phyloP scores from a whole-genome alignment of 2,113 vertebrate species.

The Ciconia maguari region DNA sequence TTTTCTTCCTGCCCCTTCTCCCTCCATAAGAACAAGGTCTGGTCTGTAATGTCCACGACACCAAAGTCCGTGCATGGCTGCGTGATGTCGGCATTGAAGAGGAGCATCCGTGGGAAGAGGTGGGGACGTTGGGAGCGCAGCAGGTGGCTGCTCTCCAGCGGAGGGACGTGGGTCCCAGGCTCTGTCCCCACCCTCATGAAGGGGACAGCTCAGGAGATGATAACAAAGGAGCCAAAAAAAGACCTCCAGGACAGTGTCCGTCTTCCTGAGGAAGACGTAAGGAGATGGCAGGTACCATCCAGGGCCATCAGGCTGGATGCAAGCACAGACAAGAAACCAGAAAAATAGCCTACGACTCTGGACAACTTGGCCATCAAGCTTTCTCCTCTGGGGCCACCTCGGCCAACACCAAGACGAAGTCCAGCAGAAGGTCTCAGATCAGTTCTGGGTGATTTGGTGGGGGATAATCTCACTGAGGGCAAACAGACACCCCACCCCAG shows the following conservation, averaged over 20 bases:
- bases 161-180: background rate
- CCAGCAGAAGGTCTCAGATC: background rate
- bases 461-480: background rate
- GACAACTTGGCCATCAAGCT: background rate
- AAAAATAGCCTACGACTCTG: background rate
- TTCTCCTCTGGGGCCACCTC: accelerated
- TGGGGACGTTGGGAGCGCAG: accelerated
- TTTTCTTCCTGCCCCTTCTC: background rate
- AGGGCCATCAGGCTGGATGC: background rate
- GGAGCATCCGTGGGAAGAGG: background rate
- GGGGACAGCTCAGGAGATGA: background rate
- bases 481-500: background rate
- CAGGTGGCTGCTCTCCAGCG: background rate
- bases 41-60: background rate
- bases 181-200: background rate
- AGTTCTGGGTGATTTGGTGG: accelerated
- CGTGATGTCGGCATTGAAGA: accelerated
- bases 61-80: accelerated
- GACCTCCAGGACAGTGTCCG: background rate
- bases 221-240: background rate
- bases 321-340: background rate
- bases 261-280: background rate
- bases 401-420: background rate
- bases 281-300: background rate
- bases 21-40: background rate